phyloP scores from a whole-genome alignment of 2,888 invertebrate species.

The Caenorhabditis uteleia region DNA sequence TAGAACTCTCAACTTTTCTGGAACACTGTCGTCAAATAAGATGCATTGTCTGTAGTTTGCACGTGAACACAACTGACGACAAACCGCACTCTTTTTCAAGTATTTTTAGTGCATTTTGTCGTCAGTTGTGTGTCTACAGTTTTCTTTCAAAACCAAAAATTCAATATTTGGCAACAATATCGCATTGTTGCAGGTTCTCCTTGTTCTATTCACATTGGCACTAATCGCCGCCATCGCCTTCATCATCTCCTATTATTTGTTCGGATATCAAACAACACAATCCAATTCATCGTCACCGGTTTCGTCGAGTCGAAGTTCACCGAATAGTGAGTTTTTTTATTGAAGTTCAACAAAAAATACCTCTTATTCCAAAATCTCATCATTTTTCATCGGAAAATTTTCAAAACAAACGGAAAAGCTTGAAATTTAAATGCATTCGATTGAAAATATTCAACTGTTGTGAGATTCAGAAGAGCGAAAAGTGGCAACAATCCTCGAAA shows the following conservation, averaged over 20 bases:
- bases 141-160: neutral
- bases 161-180: neutral
- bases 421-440: too few relatives aligned
- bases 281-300: constrained; percentile 15
- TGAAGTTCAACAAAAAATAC: too few relatives aligned
- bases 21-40: too few relatives aligned
- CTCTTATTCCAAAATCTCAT: too few relatives aligned
- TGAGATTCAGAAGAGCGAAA: constrained; percentile 37
- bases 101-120: neutral
- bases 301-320: constrained; percentile 16
- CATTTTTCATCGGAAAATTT: too few relatives aligned
- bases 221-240: constrained; percentile 43
- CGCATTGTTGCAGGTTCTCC: constrained; percentile 32
- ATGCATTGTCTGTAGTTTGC: too few relatives aligned
- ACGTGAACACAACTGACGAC: too few relatives aligned
- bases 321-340: constrained; percentile 35
- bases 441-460: too few relatives aligned
- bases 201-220: constrained; percentile 35
- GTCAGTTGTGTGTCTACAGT: neutral
- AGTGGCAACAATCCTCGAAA: constrained; percentile 46
- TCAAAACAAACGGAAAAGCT: too few relatives aligned
- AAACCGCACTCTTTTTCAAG: neutral
- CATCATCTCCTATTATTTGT: constrained; percentile 52
- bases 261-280: constrained; percentile 23
- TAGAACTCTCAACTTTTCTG: too few relatives aligned